Evolutionary conservation across 2,113 vertebrate genomes (phyloP), one percentile per base, ranked within the genome.

Genomic region (Pogonocichla stellata): DNA sequence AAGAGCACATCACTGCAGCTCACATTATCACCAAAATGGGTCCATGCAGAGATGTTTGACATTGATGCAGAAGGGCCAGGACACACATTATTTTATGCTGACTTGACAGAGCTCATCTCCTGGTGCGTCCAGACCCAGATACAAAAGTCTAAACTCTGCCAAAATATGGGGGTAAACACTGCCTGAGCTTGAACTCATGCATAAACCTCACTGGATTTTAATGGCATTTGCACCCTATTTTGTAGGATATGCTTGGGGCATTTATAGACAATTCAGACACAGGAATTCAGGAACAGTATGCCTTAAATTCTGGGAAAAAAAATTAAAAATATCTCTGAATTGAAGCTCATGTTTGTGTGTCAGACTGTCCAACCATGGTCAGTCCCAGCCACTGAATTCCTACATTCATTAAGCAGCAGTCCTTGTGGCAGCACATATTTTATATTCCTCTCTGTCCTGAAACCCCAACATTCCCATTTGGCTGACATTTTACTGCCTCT

Each of bases 401-500:
- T 50, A 62, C 23, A 9, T 5, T 60, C 34, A n/a, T 50, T 56
- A 79, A 94, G 50, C 34, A 86, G 47, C 29, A 67, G 25, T 36
- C 36, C 62, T 66, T 56, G 28, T 69, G 58, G 48, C 82, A 96
- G 77, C 78, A 86, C 5, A 3, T 47, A 81, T 83, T 90, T 94
- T 70, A 58, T 42, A 29, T 23, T 70, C 53, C 36, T 45, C 40
- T 83, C 69, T 94, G 28, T 80, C 78, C 88, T 58, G 53, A 89
- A 91, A 90, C 29, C 19, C 65, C 36, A 66, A 22, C 64, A 62
- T 81, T 87, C 34, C 86, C 61, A 86, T 82, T 64, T 95, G 47
- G 31, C 51, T 48, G 47, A 75, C 56, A 91, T 69, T 95, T 95
- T 62, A 73, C n/a, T 91, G 94, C 80, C 60, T 91, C 78, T 95